These are phyloP conservation scores for Brachypterus glaber DNA, from an alignment of 2,888 invertebrate genomes.

Conservation along the genomic window DNA sequence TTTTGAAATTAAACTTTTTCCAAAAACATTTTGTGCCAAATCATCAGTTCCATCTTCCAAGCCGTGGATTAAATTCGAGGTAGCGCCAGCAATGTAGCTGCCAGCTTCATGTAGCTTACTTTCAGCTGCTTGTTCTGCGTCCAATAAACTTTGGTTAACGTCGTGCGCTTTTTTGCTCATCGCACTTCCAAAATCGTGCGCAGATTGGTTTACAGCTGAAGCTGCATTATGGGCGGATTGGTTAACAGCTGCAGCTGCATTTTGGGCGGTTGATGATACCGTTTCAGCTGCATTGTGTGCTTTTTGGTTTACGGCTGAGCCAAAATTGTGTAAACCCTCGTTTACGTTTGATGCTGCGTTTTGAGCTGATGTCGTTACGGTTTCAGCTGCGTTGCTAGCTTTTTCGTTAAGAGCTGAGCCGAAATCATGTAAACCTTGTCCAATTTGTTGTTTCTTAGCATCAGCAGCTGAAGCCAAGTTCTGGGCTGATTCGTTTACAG, in stretches of 20 bases:
- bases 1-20: too few relatives aligned
- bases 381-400: conserved; percentile 12
- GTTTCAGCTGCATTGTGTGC: neutral
- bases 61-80: neutral
- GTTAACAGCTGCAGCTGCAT: neutral
- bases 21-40: conserved; percentile 13
- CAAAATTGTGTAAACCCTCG: conserved; percentile 1
- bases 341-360: conserved; percentile 5
- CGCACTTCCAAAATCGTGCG: conserved; percentile 7
- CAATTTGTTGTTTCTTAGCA: conserved; percentile 8
- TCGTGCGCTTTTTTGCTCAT: conserved; percentile 20
- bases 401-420: conserved; percentile 3
- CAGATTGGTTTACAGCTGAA: neutral
- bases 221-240: neutral
- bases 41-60: too few relatives aligned
- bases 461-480: conserved; percentile 14
- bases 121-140: conserved; percentile 22
- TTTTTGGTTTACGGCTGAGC: neutral
- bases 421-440: neutral
- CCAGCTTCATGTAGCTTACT: conserved; percentile 15
- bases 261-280: neutral
- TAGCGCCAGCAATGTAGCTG: neutral
- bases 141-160: conserved; percentile 22
- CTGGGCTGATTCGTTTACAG: conserved; percentile 8
- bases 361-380: conserved; percentile 7